Base-by-base conservation (phyloP, 2,113 vertebrate genomes). In the Cyanistes caeruleus region DNA sequence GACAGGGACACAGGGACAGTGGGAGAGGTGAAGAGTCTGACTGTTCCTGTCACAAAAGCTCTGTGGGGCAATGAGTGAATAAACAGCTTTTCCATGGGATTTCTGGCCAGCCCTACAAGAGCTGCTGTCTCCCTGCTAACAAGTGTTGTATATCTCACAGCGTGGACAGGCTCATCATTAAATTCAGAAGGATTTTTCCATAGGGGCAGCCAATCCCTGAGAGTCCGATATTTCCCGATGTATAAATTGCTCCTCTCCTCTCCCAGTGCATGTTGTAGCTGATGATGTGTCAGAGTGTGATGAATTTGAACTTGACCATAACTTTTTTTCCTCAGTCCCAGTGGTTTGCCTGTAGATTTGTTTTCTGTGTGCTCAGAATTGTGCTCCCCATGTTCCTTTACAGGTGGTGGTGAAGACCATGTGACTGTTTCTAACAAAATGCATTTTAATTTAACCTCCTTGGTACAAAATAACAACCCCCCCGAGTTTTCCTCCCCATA, bases 101-200 rank as follows among this genome's bases (percentile, higher is more conserved):
- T 79, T 74, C 31, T 87, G 75, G 49, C 53, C 72, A 63, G 59
- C 35, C 33, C 31, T 56, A 3, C 46, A n/a, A 21, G 18, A 59
- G 13, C 68, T 49, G 33, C 62, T 88, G 35, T 43, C 9, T 65
- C 85, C 67, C 63, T 74, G 78, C 65, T 78, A 8, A 37, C 0
- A 9, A 84, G 22, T 20, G 64, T 41, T 31, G 60, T 7, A 12
- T 14, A 24, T 74, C 33, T 21, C 64, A 48, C 11, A 5, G 14
- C 56, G 12, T 17, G 16, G 21, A 19, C 35, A 70, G 67, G 21
- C 5, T 51, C 43, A 4, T 24, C 49, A 27, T 84, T 60, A 53
- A 73, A 91, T 89, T 93, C 80, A 4, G 62, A 30, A 82, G 90
- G 95, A 93, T 75, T 90, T 96, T 96, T 97, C 95, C 92, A 65